Evolutionary conservation across 1,140 invertebrate genomes (phyloP).

Genomic region (Caenorhabditis inopinata): DNA sequence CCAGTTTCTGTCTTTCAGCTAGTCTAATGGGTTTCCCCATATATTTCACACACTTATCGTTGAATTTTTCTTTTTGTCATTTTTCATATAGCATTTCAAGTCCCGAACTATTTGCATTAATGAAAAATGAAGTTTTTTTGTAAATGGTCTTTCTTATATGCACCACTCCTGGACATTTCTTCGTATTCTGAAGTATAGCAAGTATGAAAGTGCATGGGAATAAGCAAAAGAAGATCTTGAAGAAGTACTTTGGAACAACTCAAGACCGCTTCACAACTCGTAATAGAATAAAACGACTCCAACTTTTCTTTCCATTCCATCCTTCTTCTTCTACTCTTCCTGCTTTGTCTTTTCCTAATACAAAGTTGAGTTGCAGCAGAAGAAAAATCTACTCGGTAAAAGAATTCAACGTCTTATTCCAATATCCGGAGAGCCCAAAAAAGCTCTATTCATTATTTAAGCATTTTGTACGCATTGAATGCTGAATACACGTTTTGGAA

Average conservation of each 20-base stretch:
- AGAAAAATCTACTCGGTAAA: constrained; percentile 12
- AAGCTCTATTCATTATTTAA: background rate
- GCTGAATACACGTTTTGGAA: background rate
- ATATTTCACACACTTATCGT: background rate
- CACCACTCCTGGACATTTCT: background rate
- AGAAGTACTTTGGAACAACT: constrained; percentile 31
- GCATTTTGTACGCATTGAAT: background rate
- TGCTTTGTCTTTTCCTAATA: background rate
- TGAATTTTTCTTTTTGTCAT: background rate
- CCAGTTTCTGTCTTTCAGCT: constrained; percentile 20
- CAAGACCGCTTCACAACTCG: constrained; percentile 26
- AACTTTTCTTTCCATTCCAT: background rate
- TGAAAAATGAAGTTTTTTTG: background rate
- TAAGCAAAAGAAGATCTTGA: background rate
- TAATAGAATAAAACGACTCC: constrained; percentile 33
- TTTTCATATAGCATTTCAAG: background rate
- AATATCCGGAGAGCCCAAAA: background rate
- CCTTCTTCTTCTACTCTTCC: background rate
- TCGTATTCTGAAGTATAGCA: background rate
- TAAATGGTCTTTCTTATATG: background rate
- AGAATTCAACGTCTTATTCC: background rate
- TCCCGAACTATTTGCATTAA: background rate
- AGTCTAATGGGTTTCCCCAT: background rate
- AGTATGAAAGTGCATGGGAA: background rate
- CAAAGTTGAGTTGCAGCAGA: background rate